Evolutionary conservation across 1,140 invertebrate genomes (phyloP).

Genomic region (Hormaphis cornu): DNA sequence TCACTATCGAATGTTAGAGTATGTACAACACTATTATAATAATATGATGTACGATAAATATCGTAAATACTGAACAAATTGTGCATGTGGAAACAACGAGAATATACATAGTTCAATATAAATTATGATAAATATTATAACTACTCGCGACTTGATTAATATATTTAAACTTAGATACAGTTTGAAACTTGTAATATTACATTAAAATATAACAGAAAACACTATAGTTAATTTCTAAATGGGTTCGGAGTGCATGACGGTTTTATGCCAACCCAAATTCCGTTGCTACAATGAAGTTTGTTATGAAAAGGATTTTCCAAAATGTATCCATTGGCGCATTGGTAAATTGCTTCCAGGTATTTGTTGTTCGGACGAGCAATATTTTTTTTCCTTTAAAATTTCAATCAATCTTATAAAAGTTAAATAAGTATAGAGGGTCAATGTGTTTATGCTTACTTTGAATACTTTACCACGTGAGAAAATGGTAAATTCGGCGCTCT

Average conservation of each 20-base stretch:
- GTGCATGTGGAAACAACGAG: too few species aligned
- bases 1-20: too few species aligned
- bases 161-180: too few species aligned
- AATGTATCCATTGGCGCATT: background rate
- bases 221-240: too few species aligned
- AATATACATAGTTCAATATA: too few species aligned
- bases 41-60: too few species aligned
- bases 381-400: constrained; percentile 7
- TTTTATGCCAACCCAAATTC: constrained; percentile 9
- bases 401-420: background rate
- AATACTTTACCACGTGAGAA: background rate
- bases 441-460: background rate
- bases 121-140: too few species aligned
- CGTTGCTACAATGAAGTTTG: background rate
- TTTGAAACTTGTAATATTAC: too few species aligned
- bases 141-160: too few species aligned
- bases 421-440: background rate
- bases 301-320: background rate
- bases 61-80: too few species aligned
- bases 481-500: background rate
- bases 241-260: background rate
- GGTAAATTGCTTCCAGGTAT: constrained; percentile 10
- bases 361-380: background rate
- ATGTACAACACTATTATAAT: too few species aligned
- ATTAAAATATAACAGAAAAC: background rate